Conservation (phyloP, 2,113 vertebrate species). For the Atractosteus spatula region DNA sequence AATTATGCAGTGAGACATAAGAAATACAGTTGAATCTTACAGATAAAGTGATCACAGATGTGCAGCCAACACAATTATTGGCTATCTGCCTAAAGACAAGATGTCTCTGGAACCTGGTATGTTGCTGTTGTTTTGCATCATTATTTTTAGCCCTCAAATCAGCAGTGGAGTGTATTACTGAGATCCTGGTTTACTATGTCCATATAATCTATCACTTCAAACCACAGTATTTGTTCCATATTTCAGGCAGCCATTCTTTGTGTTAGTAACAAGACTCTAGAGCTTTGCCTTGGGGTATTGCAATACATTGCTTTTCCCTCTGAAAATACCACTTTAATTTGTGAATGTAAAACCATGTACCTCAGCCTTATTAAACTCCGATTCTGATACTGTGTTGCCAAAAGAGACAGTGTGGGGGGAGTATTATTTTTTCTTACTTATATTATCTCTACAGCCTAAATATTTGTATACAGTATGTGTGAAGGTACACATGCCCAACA, state of each 20-base stretch:
- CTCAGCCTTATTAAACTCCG: neutral
- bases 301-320: slow-evolving; percentile 7
- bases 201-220: slow-evolving; percentile 25
- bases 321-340: slow-evolving; percentile 2
- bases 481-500: too few species aligned
- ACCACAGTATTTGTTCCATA: neutral
- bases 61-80: neutral
- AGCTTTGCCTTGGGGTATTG: slow-evolving; percentile 5
- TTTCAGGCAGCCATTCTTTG: neutral
- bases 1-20: slow-evolving; percentile 2
- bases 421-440: too few species aligned
- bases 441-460: too few species aligned
- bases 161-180: slow-evolving; percentile 9
- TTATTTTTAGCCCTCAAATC: slow-evolving; percentile 10
- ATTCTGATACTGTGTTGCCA: neutral
- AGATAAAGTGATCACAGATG: neutral
- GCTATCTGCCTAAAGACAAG: slow-evolving; percentile 1
- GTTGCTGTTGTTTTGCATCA: slow-evolving; percentile 10
- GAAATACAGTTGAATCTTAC: neutral
- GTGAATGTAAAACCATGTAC: slow-evolving; percentile 9
- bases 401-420: neutral
- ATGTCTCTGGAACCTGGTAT: neutral
- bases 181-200: neutral
- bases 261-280: slow-evolving; percentile 20
- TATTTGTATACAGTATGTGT: too few species aligned